Evolutionary conservation across 2,888 invertebrate genomes (phyloP).

Genomic region (Gymnosoma rotundatum): DNA sequence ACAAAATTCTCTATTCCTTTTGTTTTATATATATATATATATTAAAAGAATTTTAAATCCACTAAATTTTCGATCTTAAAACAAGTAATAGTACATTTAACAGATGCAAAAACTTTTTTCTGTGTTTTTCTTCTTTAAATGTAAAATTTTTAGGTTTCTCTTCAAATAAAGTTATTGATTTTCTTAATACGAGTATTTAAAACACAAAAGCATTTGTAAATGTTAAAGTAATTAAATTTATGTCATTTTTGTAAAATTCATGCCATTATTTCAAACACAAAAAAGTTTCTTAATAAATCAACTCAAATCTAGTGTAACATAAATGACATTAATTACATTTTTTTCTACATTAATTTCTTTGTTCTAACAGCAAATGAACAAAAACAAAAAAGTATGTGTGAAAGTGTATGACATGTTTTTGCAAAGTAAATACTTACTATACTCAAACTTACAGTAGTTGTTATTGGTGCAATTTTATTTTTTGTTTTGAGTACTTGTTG

Average conservation of each 20-base stretch:
- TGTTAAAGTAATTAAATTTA: slow-evolving; percentile 8
- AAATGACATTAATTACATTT: slow-evolving; percentile 55
- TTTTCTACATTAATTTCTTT: slow-evolving; percentile 44
- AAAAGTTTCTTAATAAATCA: slow-evolving; percentile 9
- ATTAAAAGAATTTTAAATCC: too few species aligned
- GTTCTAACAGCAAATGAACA: not conserved
- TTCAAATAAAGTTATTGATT: too few species aligned
- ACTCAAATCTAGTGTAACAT: slow-evolving; percentile 32
- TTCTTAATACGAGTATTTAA: too few species aligned
- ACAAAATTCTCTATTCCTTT: too few species aligned
- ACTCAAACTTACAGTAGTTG: not conserved
- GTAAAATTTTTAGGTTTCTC: too few species aligned
- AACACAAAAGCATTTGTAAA: slow-evolving; percentile 5
- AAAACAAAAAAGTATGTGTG: not conserved
- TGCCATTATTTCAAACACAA: slow-evolving; percentile 17
- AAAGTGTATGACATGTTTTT: not conserved
- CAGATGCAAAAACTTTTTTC: too few species aligned
- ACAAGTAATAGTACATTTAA: too few species aligned
- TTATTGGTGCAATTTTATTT: slow-evolving; percentile 2
- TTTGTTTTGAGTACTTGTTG: slow-evolving; percentile 7
- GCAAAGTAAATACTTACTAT: not conserved
- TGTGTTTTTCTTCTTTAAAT: too few species aligned
- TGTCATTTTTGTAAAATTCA: slow-evolving; percentile 5
- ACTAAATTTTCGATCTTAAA: too few species aligned
- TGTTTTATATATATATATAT: too few species aligned